Base-by-base conservation (phyloP, 2,797 vertebrate species). In the Tokudaia tokunoshimensis region DNA sequence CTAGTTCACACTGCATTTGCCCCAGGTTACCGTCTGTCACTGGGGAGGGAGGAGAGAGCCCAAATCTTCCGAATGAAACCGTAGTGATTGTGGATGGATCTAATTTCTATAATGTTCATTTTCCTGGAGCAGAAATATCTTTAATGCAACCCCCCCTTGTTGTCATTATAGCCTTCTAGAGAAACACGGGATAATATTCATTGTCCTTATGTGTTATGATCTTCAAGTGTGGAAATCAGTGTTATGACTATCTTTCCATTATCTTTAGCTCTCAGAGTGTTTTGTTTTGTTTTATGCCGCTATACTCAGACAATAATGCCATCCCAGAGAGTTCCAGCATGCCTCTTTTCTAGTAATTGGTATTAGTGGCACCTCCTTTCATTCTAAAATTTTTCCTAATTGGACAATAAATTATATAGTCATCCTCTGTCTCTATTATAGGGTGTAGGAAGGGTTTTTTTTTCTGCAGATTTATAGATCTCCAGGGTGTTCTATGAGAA, bases 291-390 rank as follows among this genome's bases (percentile, higher is more conserved):
- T 94, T 92, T 88, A 63, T 76, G 70, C 24, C 1, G 44, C 37
- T 70, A 2, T 83, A 7, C 79, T 34, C n/a, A 70, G n/a, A 85
- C 52, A 67, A 22, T 37, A 79, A 34, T 61, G 61, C 76, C 19
- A 67, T 55, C 81, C 70, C 37, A 26, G 74, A 81, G 20, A 86
- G 57, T 92, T 50, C 29, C 57, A 79, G 3, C 76, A 34, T 57
- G 85, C 29, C 76, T 59, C 0, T 93, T 92, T 95, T 41, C 22
- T 47, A 59, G 72, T 57, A 55, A 52, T 76, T 74, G 86, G 55
- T 74, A 96, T 74, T 93, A 92, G 85, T 63, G 26, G 4, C 44
- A 92, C 26, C 50, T 94, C 74, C 65, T 94, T 96, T 93, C 34
- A 79, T 61, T 72, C n/a, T 93, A 29, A 92, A 89, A 80, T 44